Conservation (phyloP, 2,113 vertebrate species). For the Ciconia boyciana region DNA sequence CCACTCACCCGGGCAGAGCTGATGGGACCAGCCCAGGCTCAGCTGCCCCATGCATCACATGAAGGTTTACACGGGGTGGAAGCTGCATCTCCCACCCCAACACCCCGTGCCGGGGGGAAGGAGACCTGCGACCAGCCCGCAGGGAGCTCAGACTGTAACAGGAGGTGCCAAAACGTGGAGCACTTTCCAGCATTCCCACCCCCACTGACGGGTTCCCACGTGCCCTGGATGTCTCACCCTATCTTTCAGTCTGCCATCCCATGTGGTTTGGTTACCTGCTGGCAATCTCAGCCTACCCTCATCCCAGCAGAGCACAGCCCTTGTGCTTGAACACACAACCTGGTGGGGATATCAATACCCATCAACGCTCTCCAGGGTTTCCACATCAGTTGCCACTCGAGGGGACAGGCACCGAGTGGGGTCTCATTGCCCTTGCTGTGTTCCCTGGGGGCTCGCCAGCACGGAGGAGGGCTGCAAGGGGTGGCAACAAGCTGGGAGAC, state of each 20-base stretch:
- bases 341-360: fast-evolving
- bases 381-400: background rate
- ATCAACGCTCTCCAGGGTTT: fast-evolving
- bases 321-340: fast-evolving
- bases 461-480: background rate
- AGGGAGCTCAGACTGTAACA: background rate
- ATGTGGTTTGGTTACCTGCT: fast-evolving
- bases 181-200: background rate
- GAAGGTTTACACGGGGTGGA: background rate
- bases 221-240: too few relatives aligned
- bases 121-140: background rate
- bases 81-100: background rate
- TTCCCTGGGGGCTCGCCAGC: background rate
- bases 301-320: background rate
- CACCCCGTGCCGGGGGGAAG: background rate
- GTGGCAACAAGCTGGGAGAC: background rate
- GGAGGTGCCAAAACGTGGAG: background rate
- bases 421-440: fast-evolving
- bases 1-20: background rate
- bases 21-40: background rate
- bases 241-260: background rate
- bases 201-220: fast-evolving
- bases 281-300: background rate
- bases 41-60: fast-evolving
- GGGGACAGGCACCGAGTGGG: background rate